Base-by-base conservation (phyloP, 2,113 vertebrate species). In the Seriola quinqueradiata region DNA sequence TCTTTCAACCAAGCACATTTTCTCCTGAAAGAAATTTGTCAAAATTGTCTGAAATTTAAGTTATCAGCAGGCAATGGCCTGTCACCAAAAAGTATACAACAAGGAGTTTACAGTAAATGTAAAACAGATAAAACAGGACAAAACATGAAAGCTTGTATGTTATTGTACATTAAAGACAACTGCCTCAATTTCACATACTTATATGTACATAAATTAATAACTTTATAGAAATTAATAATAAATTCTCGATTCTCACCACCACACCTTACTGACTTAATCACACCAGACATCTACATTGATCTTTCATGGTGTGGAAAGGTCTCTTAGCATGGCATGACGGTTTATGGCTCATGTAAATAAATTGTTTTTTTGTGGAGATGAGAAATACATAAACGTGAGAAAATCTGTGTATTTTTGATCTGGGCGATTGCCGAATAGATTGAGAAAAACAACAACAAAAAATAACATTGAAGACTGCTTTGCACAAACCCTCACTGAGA, bases 401-500 rank as follows among this genome's bases (percentile, higher is more conserved):
- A 71, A 46, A 46, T 3, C 48, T 6, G 25, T 40, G 28, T 50
- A 14, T 54, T 4, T 8, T 23, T 48, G 8, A 38, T 59, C 16
- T 7, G 7, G 4, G 12, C 6, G 21, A n/a, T 1, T 42, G 12
- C 5, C 0, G 11, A 16, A 28, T 23, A 13, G 17, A 13, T 46
- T n/a, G 23, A 36, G 13, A 48, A 46, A 60, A 14, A 16, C 10
- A 23, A 1, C 4, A 34, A 9, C 4, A 58, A 48, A 13, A 42
- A 42, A 52, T 1, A 46, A 34, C 14, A 25, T 21, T 58, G 5
- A 52, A 17, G 16, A n/a, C 1, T 5, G 13, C 64, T 42, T 59
- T 64, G 36, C 52, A 57, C 55, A 40, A 23, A 36, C 3, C 19
- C 16, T 75, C 60, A 70, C 32, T 14, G 21, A 77, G 78, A 84